Evolutionary conservation across 1,140 invertebrate genomes (phyloP).

Genomic region (Hylaeus anthracinus): DNA sequence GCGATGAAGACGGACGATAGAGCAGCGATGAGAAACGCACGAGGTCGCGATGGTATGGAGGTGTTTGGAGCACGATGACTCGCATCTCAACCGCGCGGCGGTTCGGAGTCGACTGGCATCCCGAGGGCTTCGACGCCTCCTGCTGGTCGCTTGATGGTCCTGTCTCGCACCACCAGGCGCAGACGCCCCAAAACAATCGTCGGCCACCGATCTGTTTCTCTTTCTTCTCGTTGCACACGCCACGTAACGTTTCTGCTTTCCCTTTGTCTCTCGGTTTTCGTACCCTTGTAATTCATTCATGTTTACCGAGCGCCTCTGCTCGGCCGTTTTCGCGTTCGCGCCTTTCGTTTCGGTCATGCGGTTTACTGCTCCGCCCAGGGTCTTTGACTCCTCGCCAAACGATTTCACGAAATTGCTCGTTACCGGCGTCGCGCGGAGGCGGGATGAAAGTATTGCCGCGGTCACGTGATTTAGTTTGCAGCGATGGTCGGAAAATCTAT

Average conservation of each 20-base stretch:
- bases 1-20: not conserved
- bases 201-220: conserved; percentile 20
- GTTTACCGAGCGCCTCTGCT: not conserved
- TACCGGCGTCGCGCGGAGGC: too few species aligned
- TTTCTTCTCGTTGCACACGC: not conserved
- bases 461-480: too few species aligned
- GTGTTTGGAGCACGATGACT: conserved; percentile 34
- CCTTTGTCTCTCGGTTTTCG: not conserved
- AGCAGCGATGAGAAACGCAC: conserved; percentile 26
- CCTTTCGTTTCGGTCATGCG: not conserved
- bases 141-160: conserved; percentile 67
- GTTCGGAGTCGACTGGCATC: conserved; percentile 77
- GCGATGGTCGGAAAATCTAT: too few species aligned
- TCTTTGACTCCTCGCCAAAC: not conserved
- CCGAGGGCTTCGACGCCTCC: conserved; percentile 70
- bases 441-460: too few species aligned
- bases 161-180: conserved; percentile 68
- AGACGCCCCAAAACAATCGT: conserved; percentile 75
- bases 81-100: conserved; percentile 77
- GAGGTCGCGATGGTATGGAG: conserved; percentile 37
- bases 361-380: not conserved
- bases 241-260: too few species aligned
- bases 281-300: conserved; percentile 1
- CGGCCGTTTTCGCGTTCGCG: not conserved
- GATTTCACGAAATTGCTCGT: not conserved